A percentile compares a stretch with the other conserved stretches of the same genome.
These are phyloP conservation scores for Congeria kusceri DNA, from an alignment of 2,888 invertebrate species.

Conservation along the genomic window DNA sequence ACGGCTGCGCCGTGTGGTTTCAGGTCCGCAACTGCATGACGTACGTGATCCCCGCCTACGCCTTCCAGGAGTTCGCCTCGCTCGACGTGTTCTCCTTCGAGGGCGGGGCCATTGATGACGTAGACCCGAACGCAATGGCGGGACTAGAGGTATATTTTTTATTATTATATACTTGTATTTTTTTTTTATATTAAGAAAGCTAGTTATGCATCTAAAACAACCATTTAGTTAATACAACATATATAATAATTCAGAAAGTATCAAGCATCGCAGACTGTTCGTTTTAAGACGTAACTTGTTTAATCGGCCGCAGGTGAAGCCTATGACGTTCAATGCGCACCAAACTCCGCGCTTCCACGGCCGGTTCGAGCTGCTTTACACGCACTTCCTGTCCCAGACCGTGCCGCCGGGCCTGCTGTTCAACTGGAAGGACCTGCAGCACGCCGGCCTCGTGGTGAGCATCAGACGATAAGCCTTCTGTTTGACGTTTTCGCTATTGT, in stretches of 20 bases:
- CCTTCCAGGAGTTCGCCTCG: constrained; percentile 56
- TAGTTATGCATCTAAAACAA: too few species aligned
- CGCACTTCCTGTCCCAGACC: constrained; percentile 51
- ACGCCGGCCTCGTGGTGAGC: constrained; percentile 25
- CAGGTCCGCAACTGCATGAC: constrained; percentile 67
- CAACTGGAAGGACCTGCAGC: constrained; percentile 35
- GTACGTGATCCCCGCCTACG: constrained; percentile 55
- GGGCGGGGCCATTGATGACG: constrained; percentile 56
- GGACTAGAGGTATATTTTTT: constrained; percentile 40
- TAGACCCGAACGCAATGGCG: constrained; percentile 56
- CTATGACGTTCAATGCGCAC: constrained; percentile 38
- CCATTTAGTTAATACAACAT: too few species aligned
- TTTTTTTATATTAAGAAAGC: too few species aligned
- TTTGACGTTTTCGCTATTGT: too few species aligned
- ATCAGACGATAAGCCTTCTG: too few species aligned
- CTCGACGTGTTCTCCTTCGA: constrained; percentile 65
- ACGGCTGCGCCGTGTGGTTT: constrained; percentile 22
- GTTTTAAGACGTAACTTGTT: too few species aligned
- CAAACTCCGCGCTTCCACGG: constrained; percentile 54
- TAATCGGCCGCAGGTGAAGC: constrained; percentile 51
- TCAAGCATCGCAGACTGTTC: too few species aligned
- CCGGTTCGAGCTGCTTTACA: constrained; percentile 56
- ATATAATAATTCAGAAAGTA: too few species aligned
- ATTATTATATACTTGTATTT: too few species aligned
- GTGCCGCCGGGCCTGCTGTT: constrained; percentile 62